These are phyloP conservation scores for Piscicola geometra DNA, from an alignment of 2,888 invertebrate genomes.

Conservation along the genomic window DNA sequence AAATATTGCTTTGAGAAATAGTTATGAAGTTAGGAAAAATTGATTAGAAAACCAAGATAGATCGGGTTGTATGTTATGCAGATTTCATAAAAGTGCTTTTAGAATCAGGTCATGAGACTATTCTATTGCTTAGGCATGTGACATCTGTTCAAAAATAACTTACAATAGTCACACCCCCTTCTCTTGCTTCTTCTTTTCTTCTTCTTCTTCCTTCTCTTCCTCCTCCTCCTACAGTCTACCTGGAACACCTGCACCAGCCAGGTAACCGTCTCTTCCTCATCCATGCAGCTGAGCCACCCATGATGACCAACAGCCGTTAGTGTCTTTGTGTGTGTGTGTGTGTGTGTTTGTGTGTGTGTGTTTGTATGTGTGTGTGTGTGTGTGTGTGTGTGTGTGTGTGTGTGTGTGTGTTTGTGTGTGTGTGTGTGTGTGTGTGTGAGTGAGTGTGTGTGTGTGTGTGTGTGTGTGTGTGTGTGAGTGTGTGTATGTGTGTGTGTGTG, in stretches of 20 bases:
- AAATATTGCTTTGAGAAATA: too few species aligned
- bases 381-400: too few species aligned
- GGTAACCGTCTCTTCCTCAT: constrained; percentile 39
- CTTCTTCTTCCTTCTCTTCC: background rate
- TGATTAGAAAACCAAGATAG: too few species aligned
- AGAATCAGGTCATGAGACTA: too few species aligned
- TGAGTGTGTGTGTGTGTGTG: constrained; percentile 22
- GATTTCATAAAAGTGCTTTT: too few species aligned
- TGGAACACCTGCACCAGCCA: constrained; percentile 36
- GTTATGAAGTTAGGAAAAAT: too few species aligned
- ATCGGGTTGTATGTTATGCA: too few species aligned
- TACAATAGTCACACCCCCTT: too few species aligned
- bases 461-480: constrained; percentile 26
- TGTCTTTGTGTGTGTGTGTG: background rate
- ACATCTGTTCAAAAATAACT: too few species aligned
- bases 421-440: constrained; percentile 20
- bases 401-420: background rate
- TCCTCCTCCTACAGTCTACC: constrained; percentile 36
- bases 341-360: too few species aligned
- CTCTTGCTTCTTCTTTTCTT: background rate
- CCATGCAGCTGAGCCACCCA: constrained; percentile 40
- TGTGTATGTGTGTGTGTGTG: constrained; percentile 8
- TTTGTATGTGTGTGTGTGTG: too few species aligned
- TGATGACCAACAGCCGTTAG: constrained; percentile 37
- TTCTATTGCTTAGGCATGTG: too few species aligned